These are phyloP conservation scores for Coreoperca whiteheadi DNA, from an alignment of 2,113 vertebrate species.

Conservation along the genomic window DNA sequence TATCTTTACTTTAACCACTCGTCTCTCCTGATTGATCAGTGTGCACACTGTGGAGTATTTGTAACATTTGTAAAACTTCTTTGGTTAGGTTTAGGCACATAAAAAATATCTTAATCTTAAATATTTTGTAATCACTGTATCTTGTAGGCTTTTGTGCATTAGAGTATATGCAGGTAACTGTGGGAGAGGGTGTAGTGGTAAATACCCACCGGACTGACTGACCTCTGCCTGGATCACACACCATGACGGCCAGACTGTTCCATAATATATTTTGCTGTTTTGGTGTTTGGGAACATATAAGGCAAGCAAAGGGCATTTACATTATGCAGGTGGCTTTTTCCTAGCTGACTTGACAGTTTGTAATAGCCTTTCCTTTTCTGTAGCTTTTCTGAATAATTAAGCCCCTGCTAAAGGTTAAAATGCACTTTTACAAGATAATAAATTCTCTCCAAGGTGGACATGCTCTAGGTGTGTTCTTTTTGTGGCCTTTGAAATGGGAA, in stretches of 20 bases:
- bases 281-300: conserved; percentile 33
- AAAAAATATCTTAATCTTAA: too few species aligned
- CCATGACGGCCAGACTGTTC: conserved; percentile 25
- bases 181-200: neutral
- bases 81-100: too few species aligned
- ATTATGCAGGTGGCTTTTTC: neutral
- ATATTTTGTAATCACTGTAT: too few species aligned
- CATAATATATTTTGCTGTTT: conserved; percentile 22
- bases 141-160: neutral
- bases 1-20: too few species aligned
- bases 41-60: neutral
- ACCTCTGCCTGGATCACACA: conserved; percentile 26
- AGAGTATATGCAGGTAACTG: neutral
- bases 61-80: too few species aligned
- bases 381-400: conserved; percentile 57
- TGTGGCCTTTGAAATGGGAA: conserved; percentile 2
- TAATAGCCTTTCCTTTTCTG: conserved; percentile 6
- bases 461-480: neutral
- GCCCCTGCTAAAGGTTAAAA: conserved; percentile 45
- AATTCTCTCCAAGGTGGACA: conserved; percentile 19
- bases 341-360: conserved; percentile 25
- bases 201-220: conserved; percentile 20
- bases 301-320: conserved; percentile 16
- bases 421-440: conserved; percentile 25
- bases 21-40: too few species aligned